Base-by-base conservation (phyloP, 2,888 invertebrate genomes). In the Aleiodes leptofemur region DNA sequence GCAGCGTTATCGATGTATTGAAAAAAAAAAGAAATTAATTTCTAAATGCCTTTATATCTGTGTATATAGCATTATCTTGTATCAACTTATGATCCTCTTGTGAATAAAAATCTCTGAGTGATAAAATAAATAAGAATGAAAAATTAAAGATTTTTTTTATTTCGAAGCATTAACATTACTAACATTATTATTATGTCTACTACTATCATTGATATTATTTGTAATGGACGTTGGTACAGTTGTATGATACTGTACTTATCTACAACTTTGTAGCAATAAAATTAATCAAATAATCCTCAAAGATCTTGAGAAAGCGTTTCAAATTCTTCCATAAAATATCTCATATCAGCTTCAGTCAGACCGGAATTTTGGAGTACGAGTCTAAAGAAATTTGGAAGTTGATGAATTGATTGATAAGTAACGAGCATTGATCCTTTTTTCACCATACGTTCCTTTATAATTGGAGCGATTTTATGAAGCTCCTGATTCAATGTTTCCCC, bases 371-470 rank as follows among this genome's bases (percentile, higher is more conserved):
- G 98, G 85, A 96, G 92, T 69, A 98, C 98, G 81, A 98, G 94
- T 76, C 98, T 93, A 92, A 98, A 98, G 91, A 98, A 98, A 90
- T 99, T 98, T 0, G 97, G 97, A 77, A 94, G 91, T 70, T 94
- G 91, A 72, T 94, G 94, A 81, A 97, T 92, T 0, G 98, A 96
- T 86, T 98, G 98, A 89, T 99, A 98, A 61, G 98, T 98, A 79
- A 98, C 95, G 95, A 99, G 96, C 94, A 98, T 97, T 64, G 95
- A 94, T 38, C 98, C 98, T 86, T 95, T 94, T 88, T 95, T 95
- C 92, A 98, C 97, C 98, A 99, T 99, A 74, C 93, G 91, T 84
- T 97, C 97, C 89, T 99, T 98, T 81, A 98, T 95, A 89, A 94
- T 94, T 0, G 98, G 98, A 0, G 98, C 98, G 57, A 98, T 93